A percentile compares a stretch with the other conserved stretches of the same genome.
Evolutionary conservation across 2,888 invertebrate genomes (phyloP).

Genomic region (Drosophila falleni): DNA sequence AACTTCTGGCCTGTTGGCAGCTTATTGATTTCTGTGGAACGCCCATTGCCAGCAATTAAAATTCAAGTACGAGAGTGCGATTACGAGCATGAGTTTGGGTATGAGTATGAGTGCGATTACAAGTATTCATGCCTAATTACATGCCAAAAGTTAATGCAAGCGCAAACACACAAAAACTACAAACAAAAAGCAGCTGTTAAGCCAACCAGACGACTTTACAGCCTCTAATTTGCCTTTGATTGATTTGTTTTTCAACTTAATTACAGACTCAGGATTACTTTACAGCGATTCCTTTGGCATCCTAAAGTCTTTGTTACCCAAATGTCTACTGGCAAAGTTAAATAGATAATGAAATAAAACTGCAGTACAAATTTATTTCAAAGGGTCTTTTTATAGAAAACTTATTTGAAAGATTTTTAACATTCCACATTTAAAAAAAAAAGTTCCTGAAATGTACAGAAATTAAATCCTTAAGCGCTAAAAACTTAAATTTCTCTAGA

Average conservation of each 20-base stretch:
- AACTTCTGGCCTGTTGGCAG: constrained; percentile 35
- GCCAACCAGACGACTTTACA: constrained; percentile 3
- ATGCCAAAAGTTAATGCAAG: constrained; percentile 43
- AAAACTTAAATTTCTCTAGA: no score
- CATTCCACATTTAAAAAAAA: background rate
- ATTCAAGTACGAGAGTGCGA: constrained; percentile 37
- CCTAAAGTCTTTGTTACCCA: constrained; percentile 1
- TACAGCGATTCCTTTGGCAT: background rate
- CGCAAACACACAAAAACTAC: constrained; percentile 26
- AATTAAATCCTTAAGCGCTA: no score
- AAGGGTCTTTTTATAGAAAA: background rate
- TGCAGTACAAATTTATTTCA: background rate
- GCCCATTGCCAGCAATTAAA: constrained; percentile 61
- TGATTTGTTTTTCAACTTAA: constrained; percentile 17
- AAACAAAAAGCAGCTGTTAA: constrained; percentile 18
- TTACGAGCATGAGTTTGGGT: background rate
- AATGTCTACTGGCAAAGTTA: background rate
- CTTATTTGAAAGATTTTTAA: no score
- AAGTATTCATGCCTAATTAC: constrained; percentile 69
- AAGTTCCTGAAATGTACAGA: no score
- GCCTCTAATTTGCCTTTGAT: constrained; percentile 29
- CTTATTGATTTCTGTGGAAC: constrained; percentile 63
- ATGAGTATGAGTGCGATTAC: constrained; percentile 5
- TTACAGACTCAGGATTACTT: constrained; percentile 1
- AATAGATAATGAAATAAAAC: background rate